Conservation (phyloP, 2,888 invertebrate species). For the Pseudococcus viburni region DNA sequence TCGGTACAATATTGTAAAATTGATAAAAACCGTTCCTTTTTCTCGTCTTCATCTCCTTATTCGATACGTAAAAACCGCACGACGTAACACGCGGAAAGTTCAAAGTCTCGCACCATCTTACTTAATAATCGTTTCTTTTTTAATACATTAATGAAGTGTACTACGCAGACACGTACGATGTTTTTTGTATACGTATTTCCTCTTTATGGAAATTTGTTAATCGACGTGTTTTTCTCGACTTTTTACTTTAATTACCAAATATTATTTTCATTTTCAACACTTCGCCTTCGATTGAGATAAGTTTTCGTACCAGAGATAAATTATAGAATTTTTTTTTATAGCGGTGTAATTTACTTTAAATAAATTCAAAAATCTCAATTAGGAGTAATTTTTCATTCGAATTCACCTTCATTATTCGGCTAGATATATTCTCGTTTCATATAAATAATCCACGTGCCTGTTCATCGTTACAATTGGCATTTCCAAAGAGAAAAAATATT, state of each 20-base stretch:
- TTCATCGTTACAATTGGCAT: too few species aligned
- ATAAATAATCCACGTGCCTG: too few species aligned
- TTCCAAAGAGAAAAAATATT: neutral
- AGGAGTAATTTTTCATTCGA: too few species aligned
- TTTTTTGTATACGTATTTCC: neutral
- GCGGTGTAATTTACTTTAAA: too few species aligned
- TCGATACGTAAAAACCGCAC: neutral
- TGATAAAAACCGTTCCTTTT: neutral
- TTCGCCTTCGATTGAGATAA: too few species aligned
- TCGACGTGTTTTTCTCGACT: neutral
- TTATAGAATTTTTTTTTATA: too few species aligned
- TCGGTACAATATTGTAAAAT: neutral
- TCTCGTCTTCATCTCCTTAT: neutral
- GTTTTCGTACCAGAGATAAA: too few species aligned
- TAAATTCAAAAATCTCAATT: too few species aligned
- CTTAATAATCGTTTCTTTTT: neutral
- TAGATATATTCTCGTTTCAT: too few species aligned
- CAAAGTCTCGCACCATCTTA: constrained; percentile 40
- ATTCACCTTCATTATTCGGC: too few species aligned
- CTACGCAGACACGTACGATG: neutral
- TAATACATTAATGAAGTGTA: neutral
- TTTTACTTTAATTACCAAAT: neutral
- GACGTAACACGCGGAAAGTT: constrained; percentile 39
- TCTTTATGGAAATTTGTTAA: neutral
- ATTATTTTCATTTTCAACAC: neutral